phyloP scores from a whole-genome alignment of 2,113 vertebrate species.

The Leucosticte australis region DNA sequence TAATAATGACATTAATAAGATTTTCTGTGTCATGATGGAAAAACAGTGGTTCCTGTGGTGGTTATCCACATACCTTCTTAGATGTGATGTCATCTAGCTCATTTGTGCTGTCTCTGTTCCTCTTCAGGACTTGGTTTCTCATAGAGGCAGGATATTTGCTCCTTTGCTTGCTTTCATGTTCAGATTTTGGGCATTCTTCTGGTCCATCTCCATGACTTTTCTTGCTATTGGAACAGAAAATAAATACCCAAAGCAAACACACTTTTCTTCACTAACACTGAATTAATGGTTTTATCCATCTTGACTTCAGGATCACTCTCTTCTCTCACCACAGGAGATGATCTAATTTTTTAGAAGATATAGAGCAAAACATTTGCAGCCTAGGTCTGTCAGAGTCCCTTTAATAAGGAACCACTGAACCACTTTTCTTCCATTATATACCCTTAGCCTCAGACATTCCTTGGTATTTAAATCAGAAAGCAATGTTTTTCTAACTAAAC shows the following conservation, averaged over 20 bases:
- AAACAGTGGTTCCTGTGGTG: background rate
- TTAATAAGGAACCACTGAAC: background rate
- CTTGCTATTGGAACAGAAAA: background rate
- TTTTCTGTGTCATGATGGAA: background rate
- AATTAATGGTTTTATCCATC: background rate
- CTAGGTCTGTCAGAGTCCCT: background rate
- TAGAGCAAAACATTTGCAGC: background rate
- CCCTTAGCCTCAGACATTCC: background rate
- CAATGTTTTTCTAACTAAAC: background rate
- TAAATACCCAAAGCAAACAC: background rate
- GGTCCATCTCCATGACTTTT: background rate
- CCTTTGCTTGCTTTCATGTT: background rate
- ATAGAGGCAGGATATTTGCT: background rate
- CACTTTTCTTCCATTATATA: background rate
- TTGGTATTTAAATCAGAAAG: background rate
- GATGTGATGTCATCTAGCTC: constrained; percentile 65
- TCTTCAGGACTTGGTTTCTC: background rate
- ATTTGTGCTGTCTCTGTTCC: background rate
- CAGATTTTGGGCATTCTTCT: background rate
- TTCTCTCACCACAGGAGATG: background rate
- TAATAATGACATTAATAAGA: background rate
- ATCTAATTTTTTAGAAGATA: background rate
- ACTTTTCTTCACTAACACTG: background rate
- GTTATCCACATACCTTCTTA: constrained; percentile 78
- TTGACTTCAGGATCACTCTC: background rate